These are phyloP conservation scores for Heteromurus nitidus DNA, from an alignment of 2,888 invertebrate genomes.

Conservation along the genomic window DNA sequence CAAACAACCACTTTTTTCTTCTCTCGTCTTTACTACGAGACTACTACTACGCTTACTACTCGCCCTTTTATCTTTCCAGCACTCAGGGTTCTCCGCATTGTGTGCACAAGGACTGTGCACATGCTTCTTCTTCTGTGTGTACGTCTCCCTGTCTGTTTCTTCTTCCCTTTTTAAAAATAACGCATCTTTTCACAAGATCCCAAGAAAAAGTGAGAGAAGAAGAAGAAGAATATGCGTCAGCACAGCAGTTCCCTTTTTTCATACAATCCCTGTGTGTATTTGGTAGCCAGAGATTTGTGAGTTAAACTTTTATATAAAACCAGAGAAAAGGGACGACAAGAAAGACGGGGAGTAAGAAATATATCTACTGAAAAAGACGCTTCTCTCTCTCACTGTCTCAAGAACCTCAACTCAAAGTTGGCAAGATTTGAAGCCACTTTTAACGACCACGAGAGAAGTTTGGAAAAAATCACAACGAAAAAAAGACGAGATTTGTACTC, in stretches of 20 bases:
- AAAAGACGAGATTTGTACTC: conserved; percentile 60
- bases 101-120: too few relatives aligned
- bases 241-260: conserved; percentile 23
- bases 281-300: neutral
- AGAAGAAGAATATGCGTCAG: neutral
- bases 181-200: conserved; percentile 38
- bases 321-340: neutral
- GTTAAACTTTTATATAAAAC: neutral
- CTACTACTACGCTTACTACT: too few relatives aligned
- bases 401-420: conserved; percentile 14
- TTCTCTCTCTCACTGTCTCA: neutral
- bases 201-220: conserved; percentile 24
- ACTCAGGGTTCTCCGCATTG: too few relatives aligned
- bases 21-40: conserved; percentile 24
- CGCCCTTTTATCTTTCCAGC: too few relatives aligned
- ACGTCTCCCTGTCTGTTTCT: conserved; percentile 58
- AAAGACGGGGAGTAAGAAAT: conserved; percentile 4
- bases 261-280: neutral
- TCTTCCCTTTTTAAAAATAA: conserved; percentile 46
- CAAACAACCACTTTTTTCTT: conserved; percentile 58
- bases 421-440: conserved; percentile 29
- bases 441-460: conserved; percentile 50
- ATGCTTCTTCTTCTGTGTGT: conserved; percentile 38
- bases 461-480: conserved; percentile 1
- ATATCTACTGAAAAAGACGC: neutral